Evolutionary conservation across 2,797 vertebrate species (phyloP).

Genomic region (Salarias fasciatus): DNA sequence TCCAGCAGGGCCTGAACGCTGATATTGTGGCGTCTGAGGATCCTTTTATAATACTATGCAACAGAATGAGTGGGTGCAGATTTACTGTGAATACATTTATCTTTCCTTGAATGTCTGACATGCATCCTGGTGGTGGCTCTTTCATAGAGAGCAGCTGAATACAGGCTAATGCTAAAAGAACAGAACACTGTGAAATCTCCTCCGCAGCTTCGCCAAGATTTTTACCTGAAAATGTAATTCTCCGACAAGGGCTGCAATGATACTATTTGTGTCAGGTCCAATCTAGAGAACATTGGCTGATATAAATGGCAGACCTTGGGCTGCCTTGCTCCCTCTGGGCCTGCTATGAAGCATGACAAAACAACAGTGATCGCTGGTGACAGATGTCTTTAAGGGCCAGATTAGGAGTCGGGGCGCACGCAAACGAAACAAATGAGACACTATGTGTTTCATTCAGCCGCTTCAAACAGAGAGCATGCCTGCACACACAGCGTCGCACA

Average conservation of each 20-base stretch:
- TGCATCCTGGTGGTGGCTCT: conserved; percentile 62
- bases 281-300: conserved; percentile 81
- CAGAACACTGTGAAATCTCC: conserved; percentile 70
- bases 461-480: conserved; percentile 48
- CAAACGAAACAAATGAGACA: conserved; percentile 83
- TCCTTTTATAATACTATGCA: conserved; percentile 59
- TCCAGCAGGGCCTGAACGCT: conserved; percentile 37
- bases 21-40: conserved; percentile 56
- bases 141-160: conserved; percentile 70
- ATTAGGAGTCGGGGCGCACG: conserved; percentile 82
- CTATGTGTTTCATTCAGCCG: conserved; percentile 71
- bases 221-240: conserved; percentile 84
- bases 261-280: conserved; percentile 85
- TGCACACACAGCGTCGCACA: conserved; percentile 13
- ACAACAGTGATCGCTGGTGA: conserved; percentile 87
- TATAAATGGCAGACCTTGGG: conserved; percentile 84
- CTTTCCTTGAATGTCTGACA: conserved; percentile 71
- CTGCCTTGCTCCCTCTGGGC: conserved; percentile 71
- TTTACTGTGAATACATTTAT: conserved; percentile 70
- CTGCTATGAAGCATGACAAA: conserved; percentile 85
- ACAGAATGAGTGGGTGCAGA: conserved; percentile 74
- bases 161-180: conserved; percentile 59
- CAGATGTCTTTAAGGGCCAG: conserved; percentile 88
- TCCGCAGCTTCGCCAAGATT: conserved; percentile 62
- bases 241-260: conserved; percentile 74